Evolutionary conservation across 2,888 invertebrate genomes (phyloP).

Genomic region (Cataglyphis cursor): DNA sequence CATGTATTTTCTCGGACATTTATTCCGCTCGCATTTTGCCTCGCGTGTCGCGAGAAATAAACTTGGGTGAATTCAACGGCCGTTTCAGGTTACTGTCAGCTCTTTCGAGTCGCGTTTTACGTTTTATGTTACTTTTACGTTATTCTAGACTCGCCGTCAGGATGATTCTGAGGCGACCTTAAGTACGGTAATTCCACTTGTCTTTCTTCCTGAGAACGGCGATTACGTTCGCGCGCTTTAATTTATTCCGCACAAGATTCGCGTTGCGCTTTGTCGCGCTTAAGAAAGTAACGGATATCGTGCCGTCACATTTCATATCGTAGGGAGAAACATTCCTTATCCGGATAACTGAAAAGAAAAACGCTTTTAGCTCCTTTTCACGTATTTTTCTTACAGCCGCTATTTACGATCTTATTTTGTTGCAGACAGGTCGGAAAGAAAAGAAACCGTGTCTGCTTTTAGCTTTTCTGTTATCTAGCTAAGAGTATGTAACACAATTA

Average conservation of each 20-base stretch:
- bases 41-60: slow-evolving; percentile 4
- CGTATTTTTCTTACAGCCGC: slow-evolving; percentile 24
- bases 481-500: slow-evolving; percentile 6
- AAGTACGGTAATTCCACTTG: slow-evolving; percentile 39
- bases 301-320: slow-evolving; percentile 45
- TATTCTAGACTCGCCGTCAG: slow-evolving; percentile 23
- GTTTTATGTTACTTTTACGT: slow-evolving; percentile 28
- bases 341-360: background rate
- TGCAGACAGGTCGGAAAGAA: background rate
- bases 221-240: slow-evolving; percentile 45
- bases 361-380: background rate
- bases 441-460: background rate
- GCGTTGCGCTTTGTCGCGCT: slow-evolving; percentile 49
- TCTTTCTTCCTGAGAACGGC: slow-evolving; percentile 8
- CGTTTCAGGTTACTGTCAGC: background rate
- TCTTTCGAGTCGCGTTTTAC: background rate
- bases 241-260: slow-evolving; percentile 42
- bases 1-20: slow-evolving; percentile 7
- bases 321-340: slow-evolving; percentile 2
- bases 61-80: slow-evolving; percentile 11
- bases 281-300: slow-evolving; percentile 53
- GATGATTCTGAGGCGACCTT: slow-evolving; percentile 31
- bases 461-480: background rate
- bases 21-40: background rate
- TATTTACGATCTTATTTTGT: slow-evolving; percentile 42